A percentile compares a stretch with the other conserved stretches of the same genome.
Evolutionary conservation across 2,888 invertebrate species (phyloP).

Genomic region (Leucozona laternaria): DNA sequence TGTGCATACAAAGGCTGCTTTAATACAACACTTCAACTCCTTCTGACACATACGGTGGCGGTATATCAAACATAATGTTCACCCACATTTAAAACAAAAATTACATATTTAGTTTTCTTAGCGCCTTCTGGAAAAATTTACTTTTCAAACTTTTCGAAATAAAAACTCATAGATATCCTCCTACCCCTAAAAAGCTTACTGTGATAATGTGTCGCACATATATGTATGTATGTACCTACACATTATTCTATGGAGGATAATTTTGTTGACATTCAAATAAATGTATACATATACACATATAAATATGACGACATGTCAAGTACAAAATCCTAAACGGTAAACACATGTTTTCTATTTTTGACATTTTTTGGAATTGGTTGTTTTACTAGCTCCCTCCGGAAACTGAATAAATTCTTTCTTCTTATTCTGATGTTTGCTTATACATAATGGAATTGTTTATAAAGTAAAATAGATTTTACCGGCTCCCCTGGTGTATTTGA

Average conservation of each 20-base stretch:
- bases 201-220: too few relatives aligned
- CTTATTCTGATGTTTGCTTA: constrained; percentile 25
- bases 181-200: not conserved
- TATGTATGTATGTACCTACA: not conserved
- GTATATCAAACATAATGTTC: not conserved
- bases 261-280: constrained; percentile 45
- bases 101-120: not conserved
- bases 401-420: constrained; percentile 6
- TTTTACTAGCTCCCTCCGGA: constrained; percentile 41
- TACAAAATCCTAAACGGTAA: constrained; percentile 64
- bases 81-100: too few relatives aligned
- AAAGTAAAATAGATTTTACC: constrained; percentile 41
- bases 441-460: constrained; percentile 56
- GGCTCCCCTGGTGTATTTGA: not conserved
- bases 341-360: constrained; percentile 72
- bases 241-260: not conserved
- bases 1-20: too few relatives aligned
- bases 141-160: not conserved
- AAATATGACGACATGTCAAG: constrained; percentile 61
- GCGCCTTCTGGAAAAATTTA: not conserved
- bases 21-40: too few relatives aligned
- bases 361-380: constrained; percentile 16
- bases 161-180: not conserved
- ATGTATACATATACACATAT: not conserved
- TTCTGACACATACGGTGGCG: not conserved